Base-by-base conservation (phyloP, 2,113 vertebrate genomes). In the Fukomys damarensis region DNA sequence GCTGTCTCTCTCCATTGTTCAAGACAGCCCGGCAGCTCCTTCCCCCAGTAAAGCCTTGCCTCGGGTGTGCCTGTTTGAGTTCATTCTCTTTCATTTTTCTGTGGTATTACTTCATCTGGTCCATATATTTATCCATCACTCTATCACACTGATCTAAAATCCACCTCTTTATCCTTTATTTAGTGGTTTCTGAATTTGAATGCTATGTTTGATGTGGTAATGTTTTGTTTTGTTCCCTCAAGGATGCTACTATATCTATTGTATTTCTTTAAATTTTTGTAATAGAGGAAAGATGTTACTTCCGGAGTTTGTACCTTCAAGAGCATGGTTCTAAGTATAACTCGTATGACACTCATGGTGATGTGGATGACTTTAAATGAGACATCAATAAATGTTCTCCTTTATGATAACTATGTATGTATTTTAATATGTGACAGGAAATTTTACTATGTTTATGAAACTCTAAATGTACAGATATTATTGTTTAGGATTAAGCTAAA, bases 401-500 rank as follows among this genome's bases (percentile, higher is more conserved):
- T 70, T 92, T 70, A 68, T 88, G 77, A 82, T 77, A 32, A 1
- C 58, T 89, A 2, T 30, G 10, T 89, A 24, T 59, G 11, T 77
- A 85, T 46, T 65, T 95, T 76, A 52, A 82, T 86, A n/a, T n/a
- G 52, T 54, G 14, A 59, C 16, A 72, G 12, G 3, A 89, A 91
- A 82, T 26, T n/a, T 76, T 24, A 41, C 12, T 30, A 19, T 86
- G 11, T 2, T 49, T 7, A 56, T 91, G 32, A 96, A 79, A 83
- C 3, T 32, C 19, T 41, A 61, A 54, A 59, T 35, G 84, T 35
- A 63, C 2, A 87, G 10, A 19, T 5, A 79, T 83, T 26, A 59
- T 86, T 93, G 19, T 32, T 94, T 72, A 95, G 26, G 26, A 70
- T 89, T 93, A 77, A 89, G 89, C 38, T 93, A 65, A 84, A 4